These are phyloP conservation scores for Synergus itoensis DNA, from an alignment of 2,888 invertebrate species.

Conservation along the genomic window DNA sequence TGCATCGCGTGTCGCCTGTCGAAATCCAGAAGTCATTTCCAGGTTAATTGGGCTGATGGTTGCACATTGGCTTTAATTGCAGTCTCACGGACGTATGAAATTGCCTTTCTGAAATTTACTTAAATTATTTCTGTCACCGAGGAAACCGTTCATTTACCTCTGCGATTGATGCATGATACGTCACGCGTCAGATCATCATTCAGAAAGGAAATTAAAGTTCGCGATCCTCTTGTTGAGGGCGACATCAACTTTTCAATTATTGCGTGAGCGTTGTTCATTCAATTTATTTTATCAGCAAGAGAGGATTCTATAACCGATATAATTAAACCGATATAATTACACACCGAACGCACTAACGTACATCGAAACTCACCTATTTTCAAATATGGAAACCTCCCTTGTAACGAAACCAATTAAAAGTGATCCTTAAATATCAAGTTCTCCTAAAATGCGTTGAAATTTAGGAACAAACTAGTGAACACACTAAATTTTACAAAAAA, in stretches of 20 bases:
- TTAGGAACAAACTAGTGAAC: too few species aligned
- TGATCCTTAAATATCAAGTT: conserved; percentile 5
- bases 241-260: neutral
- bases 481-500: too few species aligned
- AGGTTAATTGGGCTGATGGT: conserved; percentile 19
- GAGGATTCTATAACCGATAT: neutral
- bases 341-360: neutral
- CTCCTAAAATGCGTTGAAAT: neutral
- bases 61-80: conserved; percentile 37
- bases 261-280: neutral
- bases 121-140: conserved; percentile 47
- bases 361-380: neutral
- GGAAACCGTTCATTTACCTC: conserved; percentile 23
- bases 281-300: too few species aligned
- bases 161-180: conserved; percentile 19
- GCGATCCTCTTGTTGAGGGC: conserved; percentile 6
- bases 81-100: conserved; percentile 38
- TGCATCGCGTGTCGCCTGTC: conserved; percentile 39
- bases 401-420: conserved; percentile 11
- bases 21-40: conserved; percentile 46
- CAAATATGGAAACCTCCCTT: neutral
- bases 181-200: conserved; percentile 42
- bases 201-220: conserved; percentile 49
- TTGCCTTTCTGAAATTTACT: conserved; percentile 50
- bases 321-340: neutral